Evolutionary conservation across 2,797 vertebrate species (phyloP), one percentile per base, ranked within the genome.

Genomic region (Hozukius guyotensis): DNA sequence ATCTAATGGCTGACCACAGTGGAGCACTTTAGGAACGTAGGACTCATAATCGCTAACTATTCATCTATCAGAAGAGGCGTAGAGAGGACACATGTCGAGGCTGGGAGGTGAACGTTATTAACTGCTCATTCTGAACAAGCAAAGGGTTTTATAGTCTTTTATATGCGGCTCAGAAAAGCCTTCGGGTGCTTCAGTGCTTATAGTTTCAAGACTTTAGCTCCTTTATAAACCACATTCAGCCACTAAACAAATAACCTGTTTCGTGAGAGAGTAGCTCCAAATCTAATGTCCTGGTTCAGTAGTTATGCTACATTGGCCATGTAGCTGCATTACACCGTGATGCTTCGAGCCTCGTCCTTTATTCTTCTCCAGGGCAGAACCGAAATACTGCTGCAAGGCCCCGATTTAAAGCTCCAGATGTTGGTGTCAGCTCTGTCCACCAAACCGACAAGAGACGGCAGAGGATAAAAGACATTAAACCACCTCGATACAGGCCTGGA

Each of bases 211-310:
- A 60, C 60, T 60, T 77, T 79, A 27, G 20, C 77, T 88, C 66
- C 46, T 80, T 82, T 81, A 73, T 78, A 74, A 88, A 86, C 66
- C 55, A 60, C 75, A 87, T 79, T 72, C 71, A 75, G 77, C 66
- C 53, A 1, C 1, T 82, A 53, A 8, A 36, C 53, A 86, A 74
- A 81, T 85, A 73, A 80, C 80, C 80, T 76, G 80, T 85, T 87
- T 87, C 79, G 73, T 42, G 69, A 71, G 72, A 56, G 78, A 59
- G 66, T 18, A 60, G 66, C 76, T 75, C 66, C 71, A 84, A 84
- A 89, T 88, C 75, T 84, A 88, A 88, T 89, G 81, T 86, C 79
- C 29, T 78, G 87, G 77, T 90, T 89, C 85, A 83, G 80, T 84
- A 77, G 81, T 83, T 87, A 76, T 80, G 77, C 85, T 75, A 78